Percentiles rank a stretch among this genome's conserved stretches.
Conservation (phyloP, 2,888 invertebrate species). For the Pristionchus maxplancki region DNA sequence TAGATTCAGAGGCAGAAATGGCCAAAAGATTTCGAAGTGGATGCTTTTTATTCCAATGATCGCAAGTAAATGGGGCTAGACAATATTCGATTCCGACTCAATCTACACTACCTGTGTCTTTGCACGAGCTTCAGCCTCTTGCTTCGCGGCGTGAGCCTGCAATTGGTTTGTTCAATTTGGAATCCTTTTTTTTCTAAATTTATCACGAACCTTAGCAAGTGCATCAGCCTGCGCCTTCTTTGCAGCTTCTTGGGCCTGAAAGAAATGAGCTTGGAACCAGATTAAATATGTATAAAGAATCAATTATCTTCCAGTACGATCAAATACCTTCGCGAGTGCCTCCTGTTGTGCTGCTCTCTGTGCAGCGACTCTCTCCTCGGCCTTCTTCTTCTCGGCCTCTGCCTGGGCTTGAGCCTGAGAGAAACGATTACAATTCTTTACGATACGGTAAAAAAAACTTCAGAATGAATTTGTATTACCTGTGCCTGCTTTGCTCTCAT, state of each 20-base stretch:
- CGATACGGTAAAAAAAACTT: too few relatives aligned
- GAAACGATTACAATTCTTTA: background rate
- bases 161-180: background rate
- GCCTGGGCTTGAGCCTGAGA: slow-evolving; percentile 48
- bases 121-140: slow-evolving; percentile 41
- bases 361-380: slow-evolving; percentile 48
- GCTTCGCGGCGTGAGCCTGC: slow-evolving; percentile 51
- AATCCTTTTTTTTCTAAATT: background rate
- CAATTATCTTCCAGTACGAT: background rate
- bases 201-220: slow-evolving; percentile 30
- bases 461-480: too few relatives aligned
- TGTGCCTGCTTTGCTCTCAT: slow-evolving; percentile 49
- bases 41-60: background rate
- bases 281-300: background rate
- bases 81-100: background rate
- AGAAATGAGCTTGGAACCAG: background rate
- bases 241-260: slow-evolving; percentile 50
- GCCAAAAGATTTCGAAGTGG: background rate
- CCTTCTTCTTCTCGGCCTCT: slow-evolving; percentile 44
- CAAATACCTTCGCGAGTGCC: slow-evolving; percentile 52
- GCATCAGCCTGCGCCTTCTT: slow-evolving; percentile 53
- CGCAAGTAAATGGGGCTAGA: background rate
- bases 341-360: slow-evolving; percentile 50
- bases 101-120: slow-evolving; percentile 50
- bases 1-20: background rate